A percentile compares a stretch with the other conserved stretches of the same genome.
Conservation (phyloP, 2,888 invertebrate species). For the Isotomurus palustris region DNA sequence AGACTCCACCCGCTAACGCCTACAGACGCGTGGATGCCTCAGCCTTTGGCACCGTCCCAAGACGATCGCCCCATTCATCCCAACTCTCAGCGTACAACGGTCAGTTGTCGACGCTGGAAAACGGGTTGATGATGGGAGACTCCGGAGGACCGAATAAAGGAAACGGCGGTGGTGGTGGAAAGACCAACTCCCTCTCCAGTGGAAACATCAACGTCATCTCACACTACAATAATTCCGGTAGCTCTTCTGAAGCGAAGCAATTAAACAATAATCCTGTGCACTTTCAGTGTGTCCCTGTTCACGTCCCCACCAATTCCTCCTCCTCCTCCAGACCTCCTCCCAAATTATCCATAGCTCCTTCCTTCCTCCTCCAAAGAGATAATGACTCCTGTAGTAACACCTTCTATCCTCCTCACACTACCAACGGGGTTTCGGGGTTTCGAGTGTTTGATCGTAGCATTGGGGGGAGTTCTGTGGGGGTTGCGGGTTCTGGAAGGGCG, state of each 20-base stretch:
- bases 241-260: no score
- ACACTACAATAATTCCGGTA: conserved; percentile 39
- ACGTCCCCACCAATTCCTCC: no score
- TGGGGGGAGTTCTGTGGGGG: conserved; percentile 10
- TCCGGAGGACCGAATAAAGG: conserved; percentile 16
- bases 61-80: conserved; percentile 38
- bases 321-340: not conserved
- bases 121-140: not conserved
- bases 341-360: conserved; percentile 58
- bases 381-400: conserved; percentile 11
- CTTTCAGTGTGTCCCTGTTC: not conserved
- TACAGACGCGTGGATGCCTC: conserved; percentile 63
- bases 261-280: not conserved
- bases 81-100: conserved; percentile 27
- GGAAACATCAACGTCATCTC: conserved; percentile 42
- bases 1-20: conserved; percentile 68
- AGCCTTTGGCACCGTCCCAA: conserved; percentile 44
- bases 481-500: conserved; percentile 9
- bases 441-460: conserved; percentile 16
- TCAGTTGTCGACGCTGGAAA: not conserved
- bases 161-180: conserved; percentile 3
- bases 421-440: conserved; percentile 23
- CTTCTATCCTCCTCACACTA: conserved; percentile 13
- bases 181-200: conserved; percentile 38
- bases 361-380: conserved; percentile 25